Evolutionary conservation across 2,113 vertebrate genomes (phyloP).

Genomic region (Muscicapa adusta): DNA sequence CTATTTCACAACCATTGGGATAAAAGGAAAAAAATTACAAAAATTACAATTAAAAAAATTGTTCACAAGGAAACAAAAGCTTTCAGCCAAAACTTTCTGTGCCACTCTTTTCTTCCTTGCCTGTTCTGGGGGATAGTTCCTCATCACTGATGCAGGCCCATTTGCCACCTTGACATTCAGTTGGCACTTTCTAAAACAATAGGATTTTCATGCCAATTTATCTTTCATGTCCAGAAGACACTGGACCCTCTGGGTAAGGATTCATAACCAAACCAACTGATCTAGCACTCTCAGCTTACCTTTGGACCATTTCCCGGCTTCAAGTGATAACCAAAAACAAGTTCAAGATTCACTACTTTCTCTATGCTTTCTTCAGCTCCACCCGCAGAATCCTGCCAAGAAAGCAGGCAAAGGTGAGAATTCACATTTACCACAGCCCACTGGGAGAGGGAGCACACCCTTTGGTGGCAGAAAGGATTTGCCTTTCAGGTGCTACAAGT

Average conservation of each 20-base stretch:
- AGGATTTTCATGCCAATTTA: background rate
- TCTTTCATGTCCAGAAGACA: background rate
- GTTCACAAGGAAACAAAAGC: background rate
- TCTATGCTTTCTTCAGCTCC: constrained; percentile 79
- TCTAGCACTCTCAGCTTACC: constrained; percentile 69
- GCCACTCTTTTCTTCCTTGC: background rate
- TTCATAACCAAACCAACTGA: background rate
- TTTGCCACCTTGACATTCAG: background rate
- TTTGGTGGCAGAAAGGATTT: background rate
- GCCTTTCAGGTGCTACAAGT: background rate
- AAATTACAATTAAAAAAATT: background rate
- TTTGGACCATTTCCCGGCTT: constrained; percentile 85
- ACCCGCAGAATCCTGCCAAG: constrained; percentile 77
- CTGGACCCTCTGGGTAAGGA: background rate
- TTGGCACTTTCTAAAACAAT: background rate
- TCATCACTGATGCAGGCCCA: background rate
- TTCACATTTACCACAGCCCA: background rate
- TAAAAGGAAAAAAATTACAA: background rate
- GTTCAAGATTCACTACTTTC: constrained; percentile 89
- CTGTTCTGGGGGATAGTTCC: background rate
- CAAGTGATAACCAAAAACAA: constrained; percentile 96
- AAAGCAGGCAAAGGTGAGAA: background rate
- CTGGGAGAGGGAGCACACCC: background rate
- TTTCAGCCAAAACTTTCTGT: background rate
- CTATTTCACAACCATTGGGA: background rate